Evolutionary conservation across 1,140 invertebrate genomes (phyloP).

Genomic region (Pseudomyrmex gracilis): DNA sequence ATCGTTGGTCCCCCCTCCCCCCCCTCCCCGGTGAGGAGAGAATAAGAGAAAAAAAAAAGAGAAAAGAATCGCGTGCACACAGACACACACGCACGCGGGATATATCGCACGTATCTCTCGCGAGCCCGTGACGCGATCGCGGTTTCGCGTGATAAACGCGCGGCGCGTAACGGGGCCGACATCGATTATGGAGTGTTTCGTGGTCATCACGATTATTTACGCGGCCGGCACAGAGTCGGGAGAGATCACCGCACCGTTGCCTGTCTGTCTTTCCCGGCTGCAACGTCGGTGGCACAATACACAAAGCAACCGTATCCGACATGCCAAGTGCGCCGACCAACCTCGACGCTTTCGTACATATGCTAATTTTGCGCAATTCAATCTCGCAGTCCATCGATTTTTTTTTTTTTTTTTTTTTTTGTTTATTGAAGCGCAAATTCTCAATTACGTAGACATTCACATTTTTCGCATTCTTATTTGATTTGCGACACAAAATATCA

Average conservation of each 20-base stretch:
- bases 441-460: too few relatives aligned
- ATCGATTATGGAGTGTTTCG: constrained; percentile 15
- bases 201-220: constrained; percentile 59
- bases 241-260: background rate
- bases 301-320: background rate
- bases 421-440: too few relatives aligned
- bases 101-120: too few relatives aligned
- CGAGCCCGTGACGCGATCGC: background rate
- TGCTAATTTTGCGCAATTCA: background rate
- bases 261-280: background rate
- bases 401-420: too few relatives aligned
- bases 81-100: too few relatives aligned
- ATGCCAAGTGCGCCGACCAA: constrained; percentile 26
- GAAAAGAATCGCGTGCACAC: constrained; percentile 25
- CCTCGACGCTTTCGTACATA: constrained; percentile 5
- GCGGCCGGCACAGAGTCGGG: constrained; percentile 23
- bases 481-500: too few relatives aligned
- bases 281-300: background rate
- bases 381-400: background rate
- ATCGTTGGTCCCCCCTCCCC: constrained; percentile 36
- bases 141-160: constrained; percentile 52
- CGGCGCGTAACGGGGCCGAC: constrained; percentile 48
- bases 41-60: constrained; percentile 31
- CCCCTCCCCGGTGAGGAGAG: constrained; percentile 57
- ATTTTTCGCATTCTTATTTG: too few relatives aligned